A percentile compares a stretch with the other conserved stretches of the same genome.
Conservation (phyloP, 2,113 vertebrate species). For the Hepsetus odoe region DNA sequence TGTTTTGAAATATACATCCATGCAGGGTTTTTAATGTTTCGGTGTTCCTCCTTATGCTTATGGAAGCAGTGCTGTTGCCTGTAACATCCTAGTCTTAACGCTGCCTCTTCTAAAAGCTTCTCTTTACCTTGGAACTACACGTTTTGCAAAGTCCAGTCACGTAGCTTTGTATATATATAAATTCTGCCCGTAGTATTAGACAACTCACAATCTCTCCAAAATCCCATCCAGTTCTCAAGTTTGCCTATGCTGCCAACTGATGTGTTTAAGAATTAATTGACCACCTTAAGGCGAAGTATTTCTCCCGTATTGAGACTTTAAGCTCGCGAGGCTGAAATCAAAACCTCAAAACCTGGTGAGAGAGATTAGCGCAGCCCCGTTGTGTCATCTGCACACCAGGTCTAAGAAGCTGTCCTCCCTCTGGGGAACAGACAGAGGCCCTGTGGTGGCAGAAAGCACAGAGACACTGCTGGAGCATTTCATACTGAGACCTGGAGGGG, state of each 20-base stretch:
- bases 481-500: neutral
- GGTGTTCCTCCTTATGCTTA: no score
- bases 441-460: neutral
- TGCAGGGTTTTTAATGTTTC: no score
- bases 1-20: no score
- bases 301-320: neutral
- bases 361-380: neutral
- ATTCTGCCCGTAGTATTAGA: neutral
- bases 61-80: no score
- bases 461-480: neutral
- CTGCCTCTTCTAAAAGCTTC: neutral
- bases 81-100: neutral
- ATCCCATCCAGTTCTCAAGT: neutral
- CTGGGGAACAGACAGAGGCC: neutral
- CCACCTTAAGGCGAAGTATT: neutral
- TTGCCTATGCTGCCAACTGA: neutral
- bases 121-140: neutral
- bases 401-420: neutral
- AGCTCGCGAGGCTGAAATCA: neutral
- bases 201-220: neutral
- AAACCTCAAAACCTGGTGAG: neutral
- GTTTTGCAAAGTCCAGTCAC: neutral
- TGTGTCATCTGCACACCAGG: neutral
- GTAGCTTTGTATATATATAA: neutral
- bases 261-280: slow-evolving; percentile 3